A percentile compares a stretch with the other conserved stretches of the same genome.
phyloP scores from a whole-genome alignment of 2,888 invertebrate genomes.

The Drosophila hamatofila region DNA sequence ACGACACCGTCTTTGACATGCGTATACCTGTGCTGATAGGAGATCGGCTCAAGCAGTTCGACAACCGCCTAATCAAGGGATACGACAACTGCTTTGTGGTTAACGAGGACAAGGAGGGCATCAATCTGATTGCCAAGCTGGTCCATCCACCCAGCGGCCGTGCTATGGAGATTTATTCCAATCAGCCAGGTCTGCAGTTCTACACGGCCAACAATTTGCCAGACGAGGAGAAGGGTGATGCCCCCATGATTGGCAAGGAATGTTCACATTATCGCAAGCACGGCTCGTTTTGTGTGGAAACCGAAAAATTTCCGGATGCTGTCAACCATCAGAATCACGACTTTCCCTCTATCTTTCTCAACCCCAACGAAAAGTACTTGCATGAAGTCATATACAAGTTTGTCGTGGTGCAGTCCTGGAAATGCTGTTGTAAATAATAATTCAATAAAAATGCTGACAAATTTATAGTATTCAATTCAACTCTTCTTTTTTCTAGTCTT shows the following conservation, averaged over 20 bases:
- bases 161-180: constrained; percentile 91
- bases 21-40: constrained; percentile 88
- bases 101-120: constrained; percentile 42
- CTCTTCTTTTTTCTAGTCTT: no score
- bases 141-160: constrained; percentile 90
- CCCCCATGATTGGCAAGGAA: constrained; percentile 89
- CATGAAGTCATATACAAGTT: constrained; percentile 72
- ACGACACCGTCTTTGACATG: constrained; percentile 88
- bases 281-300: constrained; percentile 94
- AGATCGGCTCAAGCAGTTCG: constrained; percentile 88
- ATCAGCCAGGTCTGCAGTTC: constrained; percentile 96
- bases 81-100: constrained; percentile 73
- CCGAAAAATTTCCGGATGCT: constrained; percentile 96
- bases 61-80: constrained; percentile 82
- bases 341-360: constrained; percentile 90
- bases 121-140: constrained; percentile 58
- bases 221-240: constrained; percentile 86
- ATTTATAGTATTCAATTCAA: background rate
- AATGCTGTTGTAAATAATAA: constrained; percentile 51
- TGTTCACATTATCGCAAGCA: constrained; percentile 90
- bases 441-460: constrained; percentile 37
- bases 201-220: constrained; percentile 93
- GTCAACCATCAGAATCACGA: constrained; percentile 91
- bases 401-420: constrained; percentile 65
- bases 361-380: constrained; percentile 88